Conservation (phyloP, 2,113 vertebrate species). For the Brachirus orientalis region DNA sequence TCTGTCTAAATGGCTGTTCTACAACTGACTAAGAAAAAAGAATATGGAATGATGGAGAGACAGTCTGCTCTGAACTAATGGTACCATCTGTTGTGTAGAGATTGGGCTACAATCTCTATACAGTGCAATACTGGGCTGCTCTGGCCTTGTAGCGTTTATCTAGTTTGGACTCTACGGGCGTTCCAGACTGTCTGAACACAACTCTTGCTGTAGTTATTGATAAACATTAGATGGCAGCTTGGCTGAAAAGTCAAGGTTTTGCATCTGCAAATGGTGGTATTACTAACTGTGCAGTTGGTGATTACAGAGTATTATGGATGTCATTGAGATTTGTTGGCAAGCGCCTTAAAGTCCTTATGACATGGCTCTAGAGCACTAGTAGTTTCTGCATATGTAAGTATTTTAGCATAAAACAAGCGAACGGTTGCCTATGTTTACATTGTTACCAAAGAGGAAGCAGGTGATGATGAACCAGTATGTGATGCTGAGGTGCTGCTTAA, state of each 20-base stretch:
- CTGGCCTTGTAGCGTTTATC: constrained; percentile 25
- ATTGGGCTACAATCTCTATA: too few species aligned
- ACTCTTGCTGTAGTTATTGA: constrained; percentile 41
- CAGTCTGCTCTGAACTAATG: constrained; percentile 62
- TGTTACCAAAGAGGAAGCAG: too few species aligned
- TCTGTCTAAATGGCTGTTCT: constrained; percentile 56
- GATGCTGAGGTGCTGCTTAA: too few species aligned
- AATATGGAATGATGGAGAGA: constrained; percentile 42
- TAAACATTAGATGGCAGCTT: constrained; percentile 41
- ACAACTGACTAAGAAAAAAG: constrained; percentile 31
- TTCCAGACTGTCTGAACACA: constrained; percentile 31
- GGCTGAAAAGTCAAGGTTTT: constrained; percentile 33
- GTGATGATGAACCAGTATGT: too few species aligned
- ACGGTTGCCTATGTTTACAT: too few species aligned
- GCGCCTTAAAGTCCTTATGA: background rate
- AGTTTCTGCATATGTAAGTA: too few species aligned
- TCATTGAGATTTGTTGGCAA: constrained; percentile 21
- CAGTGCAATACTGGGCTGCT: constrained; percentile 8
- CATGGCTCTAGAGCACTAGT: too few species aligned
- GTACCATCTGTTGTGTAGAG: constrained; percentile 59
- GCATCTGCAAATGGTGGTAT: constrained; percentile 24
- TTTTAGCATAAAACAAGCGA: too few species aligned
- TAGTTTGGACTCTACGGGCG: constrained; percentile 36
- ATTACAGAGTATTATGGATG: constrained; percentile 29
- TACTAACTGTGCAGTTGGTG: constrained; percentile 12